Conservation (phyloP, 64 coral and sea anemone species). For the Montipora sp. region DNA sequence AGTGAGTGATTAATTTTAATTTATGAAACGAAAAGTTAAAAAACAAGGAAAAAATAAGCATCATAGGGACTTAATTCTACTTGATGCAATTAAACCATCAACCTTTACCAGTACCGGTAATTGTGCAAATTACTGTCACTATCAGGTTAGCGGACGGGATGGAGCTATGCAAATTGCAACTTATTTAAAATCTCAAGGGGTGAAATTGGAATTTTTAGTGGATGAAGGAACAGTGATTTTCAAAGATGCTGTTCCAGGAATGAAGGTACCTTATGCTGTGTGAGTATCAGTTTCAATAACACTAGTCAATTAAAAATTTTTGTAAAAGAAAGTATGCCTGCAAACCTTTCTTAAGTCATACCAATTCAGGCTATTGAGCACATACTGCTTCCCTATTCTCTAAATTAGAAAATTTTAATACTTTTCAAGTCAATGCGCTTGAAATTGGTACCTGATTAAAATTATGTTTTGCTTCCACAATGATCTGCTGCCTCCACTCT, state of each 20-base stretch:
- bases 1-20: too few relatives aligned
- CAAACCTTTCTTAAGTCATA: too few relatives aligned
- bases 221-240: slow-evolving; percentile 86
- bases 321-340: background rate
- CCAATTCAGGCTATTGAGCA: too few relatives aligned
- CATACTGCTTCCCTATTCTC: too few relatives aligned
- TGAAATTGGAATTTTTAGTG: slow-evolving; percentile 82
- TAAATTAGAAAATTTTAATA: too few relatives aligned
- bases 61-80: too few relatives aligned
- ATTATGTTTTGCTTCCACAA: too few relatives aligned
- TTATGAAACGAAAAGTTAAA: too few relatives aligned
- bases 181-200: slow-evolving; percentile 55
- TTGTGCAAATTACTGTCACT: background rate
- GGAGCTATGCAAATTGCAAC: slow-evolving; percentile 80
- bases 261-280: slow-evolving; percentile 73
- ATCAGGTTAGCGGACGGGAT: slow-evolving; percentile 65
- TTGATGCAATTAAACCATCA: background rate
- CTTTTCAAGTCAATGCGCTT: too few relatives aligned
- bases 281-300: slow-evolving; percentile 31
- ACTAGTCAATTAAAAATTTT: background rate
- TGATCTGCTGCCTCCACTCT: too few relatives aligned
- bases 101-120: background rate
- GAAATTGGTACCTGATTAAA: too few relatives aligned
- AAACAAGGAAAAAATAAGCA: too few relatives aligned
- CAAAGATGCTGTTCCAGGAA: slow-evolving; percentile 71